Base-by-base conservation (phyloP, 2,113 vertebrate genomes). In the Rhinoptilus africanus region DNA sequence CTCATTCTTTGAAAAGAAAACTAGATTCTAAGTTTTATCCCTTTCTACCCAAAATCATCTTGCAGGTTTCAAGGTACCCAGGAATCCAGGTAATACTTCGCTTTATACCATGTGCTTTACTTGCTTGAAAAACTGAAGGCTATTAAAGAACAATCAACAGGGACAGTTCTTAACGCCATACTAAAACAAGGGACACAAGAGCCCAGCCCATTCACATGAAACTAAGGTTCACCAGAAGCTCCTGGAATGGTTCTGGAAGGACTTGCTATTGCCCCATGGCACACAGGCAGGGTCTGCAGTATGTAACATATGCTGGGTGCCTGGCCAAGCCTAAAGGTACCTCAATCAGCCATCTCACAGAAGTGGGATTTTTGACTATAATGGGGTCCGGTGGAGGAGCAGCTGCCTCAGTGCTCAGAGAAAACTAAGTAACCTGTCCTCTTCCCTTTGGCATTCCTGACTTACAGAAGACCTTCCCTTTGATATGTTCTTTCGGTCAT, bases 291-390 rank as follows among this genome's bases (percentile, higher is more conserved):
- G 73, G 69, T 34, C 57, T 60, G 63, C n/a, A 69, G 53, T 14
- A 30, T 1, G 0, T 5, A 30, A 24, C 0, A 1, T 2, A 15
- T 0, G 0, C 26, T 7, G 3, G 34, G 35, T 3, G 3, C 27
- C n/a, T 8, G 12, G 14, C 17, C 9, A 73, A 76, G 18, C 72
- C 22, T n/a, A 16, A 73, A 56, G 34, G 7, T 7, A 54, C 14
- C 2, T 17, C 17, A 27, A 1, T 0, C 1, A 1, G 11, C 2
- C 5, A 6, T 2, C 28, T 51, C 68, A 18, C 1, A n/a, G 67
- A 26, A 68, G 23, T 13, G 53, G 22, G 47, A 57, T 22, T 69
- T 63, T 76, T 47, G 75, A 16, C 23, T 45, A 5, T 16, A 15
- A 12, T 10, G 8, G 13, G 32, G 17, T n/a, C 41, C 5, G 1